These are phyloP conservation scores for Erebia aethiops DNA, from an alignment of 2,888 invertebrate species.

Conservation along the genomic window DNA sequence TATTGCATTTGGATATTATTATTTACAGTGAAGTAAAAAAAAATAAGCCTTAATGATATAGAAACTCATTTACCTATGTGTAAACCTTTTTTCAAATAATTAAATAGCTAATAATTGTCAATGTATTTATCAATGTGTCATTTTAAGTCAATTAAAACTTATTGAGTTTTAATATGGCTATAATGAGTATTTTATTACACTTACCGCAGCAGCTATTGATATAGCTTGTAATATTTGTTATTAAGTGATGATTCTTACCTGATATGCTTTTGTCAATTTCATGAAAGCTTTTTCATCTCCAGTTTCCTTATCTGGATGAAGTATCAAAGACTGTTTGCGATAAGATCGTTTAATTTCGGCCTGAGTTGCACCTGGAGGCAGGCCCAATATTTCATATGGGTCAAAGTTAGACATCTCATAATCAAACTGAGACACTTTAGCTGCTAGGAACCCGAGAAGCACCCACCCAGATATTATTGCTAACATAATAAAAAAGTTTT, in stretches of 20 bases:
- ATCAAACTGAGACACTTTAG: slow-evolving; percentile 97
- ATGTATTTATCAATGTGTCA: too few relatives aligned
- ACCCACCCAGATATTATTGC: slow-evolving; percentile 92
- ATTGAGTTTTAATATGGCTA: too few relatives aligned
- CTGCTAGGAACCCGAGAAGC: slow-evolving; percentile 90
- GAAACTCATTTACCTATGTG: too few relatives aligned
- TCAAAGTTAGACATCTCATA: slow-evolving; percentile 99
- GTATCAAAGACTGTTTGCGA: slow-evolving; percentile 94
- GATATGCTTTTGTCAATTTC: slow-evolving; percentile 96
- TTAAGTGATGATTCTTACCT: slow-evolving; percentile 78
- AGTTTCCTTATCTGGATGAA: slow-evolving; percentile 99
- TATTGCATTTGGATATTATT: too few relatives aligned
- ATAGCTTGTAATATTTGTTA: too few relatives aligned
- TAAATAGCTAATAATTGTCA: too few relatives aligned
- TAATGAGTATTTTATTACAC: too few relatives aligned
- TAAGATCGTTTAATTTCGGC: slow-evolving; percentile 97
- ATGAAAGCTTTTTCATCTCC: slow-evolving; percentile 99
- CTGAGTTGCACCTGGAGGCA: slow-evolving; percentile 93
- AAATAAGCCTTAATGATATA: too few relatives aligned
- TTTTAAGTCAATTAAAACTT: too few relatives aligned
- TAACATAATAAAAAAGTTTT: slow-evolving; percentile 90
- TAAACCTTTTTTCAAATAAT: too few relatives aligned
- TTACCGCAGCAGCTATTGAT: too few relatives aligned
- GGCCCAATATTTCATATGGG: slow-evolving; percentile 97
- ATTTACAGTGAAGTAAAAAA: too few relatives aligned